Conservation (phyloP, 30 jellyfish, hydroid and myxozoan species). For the Calvadosia cruxmelitensis region DNA sequence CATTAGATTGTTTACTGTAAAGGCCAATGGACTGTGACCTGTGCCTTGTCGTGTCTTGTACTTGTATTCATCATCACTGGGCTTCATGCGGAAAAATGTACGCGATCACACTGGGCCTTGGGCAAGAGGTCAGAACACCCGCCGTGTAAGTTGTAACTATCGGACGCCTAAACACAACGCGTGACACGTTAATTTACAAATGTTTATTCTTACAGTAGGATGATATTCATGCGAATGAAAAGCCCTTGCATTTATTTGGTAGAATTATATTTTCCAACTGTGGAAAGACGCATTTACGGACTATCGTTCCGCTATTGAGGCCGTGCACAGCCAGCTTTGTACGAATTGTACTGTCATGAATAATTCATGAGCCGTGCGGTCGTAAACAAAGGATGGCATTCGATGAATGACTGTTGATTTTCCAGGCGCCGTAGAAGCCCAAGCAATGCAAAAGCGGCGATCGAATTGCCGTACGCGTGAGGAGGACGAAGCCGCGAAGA, state of each 20-base stretch:
- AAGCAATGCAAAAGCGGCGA: neutral
- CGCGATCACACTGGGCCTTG: slow-evolving; percentile 1
- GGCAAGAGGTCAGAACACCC: neutral
- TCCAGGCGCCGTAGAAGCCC: slow-evolving; percentile 9
- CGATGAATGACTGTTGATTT: slow-evolving; percentile 77
- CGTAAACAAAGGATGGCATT: slow-evolving; percentile 69
- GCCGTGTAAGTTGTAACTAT: too few relatives aligned
- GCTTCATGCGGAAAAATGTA: neutral
- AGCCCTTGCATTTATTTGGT: neutral
- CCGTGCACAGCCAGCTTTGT: slow-evolving; percentile 2
- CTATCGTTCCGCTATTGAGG: too few relatives aligned
- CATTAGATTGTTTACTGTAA: neutral
- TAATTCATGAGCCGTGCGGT: slow-evolving; percentile 45
- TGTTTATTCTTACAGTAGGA: too few relatives aligned
- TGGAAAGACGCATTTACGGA: too few relatives aligned
- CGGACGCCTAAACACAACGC: too few relatives aligned
- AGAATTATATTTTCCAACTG: neutral
- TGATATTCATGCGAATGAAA: too few relatives aligned
- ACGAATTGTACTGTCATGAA: slow-evolving; percentile 16
- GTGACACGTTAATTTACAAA: too few relatives aligned
- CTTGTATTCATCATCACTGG: neutral
- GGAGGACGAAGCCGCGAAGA: neutral
- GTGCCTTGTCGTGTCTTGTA: neutral
- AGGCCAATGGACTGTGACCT: neutral
- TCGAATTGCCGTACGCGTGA: neutral